Evolutionary conservation across 2,888 invertebrate genomes (phyloP).

Genomic region (Lacanobia wlatinum): DNA sequence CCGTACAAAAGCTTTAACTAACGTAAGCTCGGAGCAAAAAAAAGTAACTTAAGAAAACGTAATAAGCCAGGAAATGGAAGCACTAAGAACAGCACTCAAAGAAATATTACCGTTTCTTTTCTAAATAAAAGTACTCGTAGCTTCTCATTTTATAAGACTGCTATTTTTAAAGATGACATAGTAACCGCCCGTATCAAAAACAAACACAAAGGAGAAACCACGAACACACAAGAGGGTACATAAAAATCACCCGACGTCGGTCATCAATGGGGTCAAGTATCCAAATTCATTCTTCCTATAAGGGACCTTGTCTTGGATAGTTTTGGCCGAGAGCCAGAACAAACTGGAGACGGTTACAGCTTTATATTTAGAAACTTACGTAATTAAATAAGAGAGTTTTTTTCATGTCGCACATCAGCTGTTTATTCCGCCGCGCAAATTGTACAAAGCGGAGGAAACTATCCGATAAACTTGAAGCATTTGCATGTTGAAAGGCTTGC

Average conservation of each 20-base stretch:
- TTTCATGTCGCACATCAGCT: constrained; percentile 47
- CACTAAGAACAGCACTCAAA: neutral
- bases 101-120: neutral
- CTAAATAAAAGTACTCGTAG: neutral
- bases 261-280: constrained; percentile 60
- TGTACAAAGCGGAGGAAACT: constrained; percentile 19
- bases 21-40: no score
- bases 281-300: constrained; percentile 57
- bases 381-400: constrained; percentile 54
- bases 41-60: neutral
- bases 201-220: constrained; percentile 6
- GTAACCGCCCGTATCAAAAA: neutral
- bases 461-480: constrained; percentile 20
- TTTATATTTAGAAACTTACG: constrained; percentile 62
- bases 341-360: constrained; percentile 39
- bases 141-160: neutral
- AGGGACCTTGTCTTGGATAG: constrained; percentile 59
- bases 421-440: constrained; percentile 8
- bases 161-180: neutral
- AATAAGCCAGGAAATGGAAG: neutral
- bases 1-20: neutral
- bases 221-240: constrained; percentile 20
- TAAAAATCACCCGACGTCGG: constrained; percentile 34
- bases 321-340: constrained; percentile 56
- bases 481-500: constrained; percentile 22